These are phyloP conservation scores for Leiothrix lutea DNA, from an alignment of 2,113 vertebrate genomes.

Conservation along the genomic window DNA sequence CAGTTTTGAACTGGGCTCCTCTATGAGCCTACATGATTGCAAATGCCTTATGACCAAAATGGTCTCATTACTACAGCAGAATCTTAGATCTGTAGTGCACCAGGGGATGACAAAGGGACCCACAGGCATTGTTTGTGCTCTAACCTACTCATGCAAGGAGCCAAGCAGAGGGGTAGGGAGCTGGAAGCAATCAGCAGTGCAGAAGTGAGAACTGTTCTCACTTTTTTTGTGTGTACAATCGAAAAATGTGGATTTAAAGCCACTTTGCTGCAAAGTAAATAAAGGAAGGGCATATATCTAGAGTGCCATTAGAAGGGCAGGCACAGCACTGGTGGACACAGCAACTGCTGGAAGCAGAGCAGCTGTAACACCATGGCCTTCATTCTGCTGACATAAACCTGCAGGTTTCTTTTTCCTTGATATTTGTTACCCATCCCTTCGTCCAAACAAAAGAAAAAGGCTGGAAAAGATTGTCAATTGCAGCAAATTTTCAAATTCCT, in stretches of 20 bases:
- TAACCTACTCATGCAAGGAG: background rate
- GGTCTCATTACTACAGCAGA: background rate
- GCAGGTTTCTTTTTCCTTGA: background rate
- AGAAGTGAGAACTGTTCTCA: background rate
- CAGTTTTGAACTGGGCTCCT: background rate
- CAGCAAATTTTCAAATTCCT: slow-evolving; percentile 13
- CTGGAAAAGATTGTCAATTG: background rate
- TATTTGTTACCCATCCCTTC: background rate
- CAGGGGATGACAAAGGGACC: background rate
- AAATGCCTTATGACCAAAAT: background rate
- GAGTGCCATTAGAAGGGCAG: background rate
- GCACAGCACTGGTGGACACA: background rate
- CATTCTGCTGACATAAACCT: background rate
- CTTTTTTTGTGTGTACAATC: background rate
- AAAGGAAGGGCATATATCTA: background rate
- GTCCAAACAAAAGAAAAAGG: background rate
- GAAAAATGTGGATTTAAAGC: background rate
- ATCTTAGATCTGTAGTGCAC: background rate
- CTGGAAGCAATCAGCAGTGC: background rate
- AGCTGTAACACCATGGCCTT: background rate
- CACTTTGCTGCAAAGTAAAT: background rate
- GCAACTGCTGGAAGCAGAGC: background rate
- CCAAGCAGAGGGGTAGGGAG: background rate
- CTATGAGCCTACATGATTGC: background rate
- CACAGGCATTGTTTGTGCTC: background rate